A percentile compares a stretch with the other conserved stretches of the same genome.
Conservation (phyloP, 2,888 invertebrate species). For the Miltochrista miniata region DNA sequence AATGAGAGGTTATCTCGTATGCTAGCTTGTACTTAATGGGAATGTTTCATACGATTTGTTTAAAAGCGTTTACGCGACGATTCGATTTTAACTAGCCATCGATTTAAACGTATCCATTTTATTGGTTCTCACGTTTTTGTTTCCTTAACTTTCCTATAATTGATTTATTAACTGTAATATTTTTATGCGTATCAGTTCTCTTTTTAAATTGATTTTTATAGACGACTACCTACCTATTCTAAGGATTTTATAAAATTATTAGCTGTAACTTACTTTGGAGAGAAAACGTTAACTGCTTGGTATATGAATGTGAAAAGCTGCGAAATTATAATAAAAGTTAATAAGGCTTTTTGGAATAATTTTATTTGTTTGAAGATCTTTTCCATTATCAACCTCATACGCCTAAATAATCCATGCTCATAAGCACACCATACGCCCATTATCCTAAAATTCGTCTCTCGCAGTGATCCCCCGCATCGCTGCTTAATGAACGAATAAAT, state of each 20-base stretch:
- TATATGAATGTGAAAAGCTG: constrained; percentile 19
- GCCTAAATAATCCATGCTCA: constrained; percentile 46
- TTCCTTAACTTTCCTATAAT: constrained; percentile 71
- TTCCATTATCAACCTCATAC: constrained; percentile 36
- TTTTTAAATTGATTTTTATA: constrained; percentile 35
- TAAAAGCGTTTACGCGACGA: constrained; percentile 67
- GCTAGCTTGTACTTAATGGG: constrained; percentile 44
- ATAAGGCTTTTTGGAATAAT: constrained; percentile 29
- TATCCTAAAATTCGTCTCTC: constrained; percentile 79
- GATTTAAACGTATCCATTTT: constrained; percentile 59
- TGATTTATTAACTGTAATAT: constrained; percentile 63
- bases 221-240: constrained; percentile 20
- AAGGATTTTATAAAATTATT: neutral
- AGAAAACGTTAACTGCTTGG: neutral
- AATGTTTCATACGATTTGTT: constrained; percentile 68
- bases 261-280: neutral
- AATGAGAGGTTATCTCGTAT: constrained; percentile 40
- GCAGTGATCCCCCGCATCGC: constrained; percentile 70
- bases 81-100: constrained; percentile 73
- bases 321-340: constrained; percentile 27
- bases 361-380: constrained; percentile 34
- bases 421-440: constrained; percentile 59
- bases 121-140: constrained; percentile 80
- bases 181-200: constrained; percentile 44
- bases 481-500: constrained; percentile 81